Evolutionary conservation across 2,888 invertebrate genomes (phyloP).

Genomic region (Auanema sp.): DNA sequence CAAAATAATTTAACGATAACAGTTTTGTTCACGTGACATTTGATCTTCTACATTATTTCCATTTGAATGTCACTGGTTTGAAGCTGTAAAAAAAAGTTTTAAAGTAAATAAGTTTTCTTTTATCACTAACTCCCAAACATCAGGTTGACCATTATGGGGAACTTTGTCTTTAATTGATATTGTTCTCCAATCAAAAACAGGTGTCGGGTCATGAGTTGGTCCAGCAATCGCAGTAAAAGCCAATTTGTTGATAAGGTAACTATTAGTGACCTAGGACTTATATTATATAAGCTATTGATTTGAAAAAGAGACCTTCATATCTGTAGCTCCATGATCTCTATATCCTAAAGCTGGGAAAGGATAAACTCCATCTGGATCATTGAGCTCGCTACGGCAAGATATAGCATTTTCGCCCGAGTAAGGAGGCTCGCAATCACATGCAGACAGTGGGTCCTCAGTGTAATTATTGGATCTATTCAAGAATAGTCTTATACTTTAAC

Average conservation of each 20-base stretch:
- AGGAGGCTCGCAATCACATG: conserved; percentile 75
- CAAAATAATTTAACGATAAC: too few species aligned
- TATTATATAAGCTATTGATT: not conserved
- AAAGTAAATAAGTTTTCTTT: not conserved
- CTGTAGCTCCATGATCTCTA: conserved; percentile 74
- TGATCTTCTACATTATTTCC: too few species aligned
- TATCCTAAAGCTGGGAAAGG: conserved; percentile 74
- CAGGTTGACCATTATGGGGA: conserved; percentile 36
- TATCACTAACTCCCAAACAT: conserved; percentile 29
- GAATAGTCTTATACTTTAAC: conserved; percentile 73
- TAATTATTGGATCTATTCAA: conserved; percentile 75
- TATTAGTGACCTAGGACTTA: conserved; percentile 51
- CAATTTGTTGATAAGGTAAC: conserved; percentile 57
- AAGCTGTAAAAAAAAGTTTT: not conserved
- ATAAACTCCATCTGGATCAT: conserved; percentile 74
- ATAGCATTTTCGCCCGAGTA: conserved; percentile 77
- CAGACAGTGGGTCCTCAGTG: conserved; percentile 73
- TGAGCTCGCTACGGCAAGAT: conserved; percentile 75
- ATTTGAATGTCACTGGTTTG: too few species aligned
- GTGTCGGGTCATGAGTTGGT: conserved; percentile 71
- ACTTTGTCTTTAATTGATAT: conserved; percentile 69
- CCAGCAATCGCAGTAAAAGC: conserved; percentile 71
- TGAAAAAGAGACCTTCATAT: conserved; percentile 71
- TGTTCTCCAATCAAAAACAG: conserved; percentile 78
- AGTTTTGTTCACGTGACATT: too few species aligned